Percentiles rank a stretch among this genome's conserved stretches.
phyloP scores from a whole-genome alignment of 2,888 invertebrate genomes.

The Eucriotettix oculatus region DNA sequence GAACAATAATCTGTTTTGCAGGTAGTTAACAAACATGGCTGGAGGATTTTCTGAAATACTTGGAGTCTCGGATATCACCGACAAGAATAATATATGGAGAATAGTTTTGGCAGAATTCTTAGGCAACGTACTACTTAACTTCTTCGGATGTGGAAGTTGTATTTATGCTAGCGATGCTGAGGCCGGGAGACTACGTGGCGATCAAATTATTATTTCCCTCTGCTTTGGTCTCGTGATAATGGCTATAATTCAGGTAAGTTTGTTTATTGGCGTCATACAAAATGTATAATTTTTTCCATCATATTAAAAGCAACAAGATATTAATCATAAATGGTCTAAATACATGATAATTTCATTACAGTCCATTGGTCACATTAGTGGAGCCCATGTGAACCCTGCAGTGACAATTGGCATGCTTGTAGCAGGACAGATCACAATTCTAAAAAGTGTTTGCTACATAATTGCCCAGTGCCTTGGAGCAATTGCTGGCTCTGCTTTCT shows the following conservation, averaged over 20 bases:
- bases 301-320: too few relatives aligned
- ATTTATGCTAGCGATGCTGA: slow-evolving; percentile 29
- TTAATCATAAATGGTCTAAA: too few relatives aligned
- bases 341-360: slow-evolving; percentile 24
- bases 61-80: slow-evolving; percentile 17
- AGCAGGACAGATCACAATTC: slow-evolving; percentile 58
- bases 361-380: slow-evolving; percentile 75
- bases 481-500: slow-evolving; percentile 56
- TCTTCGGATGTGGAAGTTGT: slow-evolving; percentile 76
- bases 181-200: slow-evolving; percentile 22
- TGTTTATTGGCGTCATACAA: too few relatives aligned
- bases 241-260: slow-evolving; percentile 55
- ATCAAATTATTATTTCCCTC: slow-evolving; percentile 55
- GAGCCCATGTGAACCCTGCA: slow-evolving; percentile 86
- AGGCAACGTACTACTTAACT: slow-evolving; percentile 71
- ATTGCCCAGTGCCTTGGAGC: slow-evolving; percentile 70
- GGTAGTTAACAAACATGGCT: not conserved
- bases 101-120: slow-evolving; percentile 75
- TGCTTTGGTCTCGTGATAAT: slow-evolving; percentile 77
- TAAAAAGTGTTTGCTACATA: slow-evolving; percentile 62
- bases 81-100: slow-evolving; percentile 54
- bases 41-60: slow-evolving; percentile 13
- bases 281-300: too few relatives aligned
- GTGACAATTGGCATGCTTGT: slow-evolving; percentile 68
- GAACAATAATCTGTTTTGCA: too few relatives aligned